A percentile compares a stretch with the other conserved stretches of the same genome.
These are phyloP conservation scores for Apogon talboti DNA, from an alignment of 2,797 vertebrate species.

Conservation along the genomic window DNA sequence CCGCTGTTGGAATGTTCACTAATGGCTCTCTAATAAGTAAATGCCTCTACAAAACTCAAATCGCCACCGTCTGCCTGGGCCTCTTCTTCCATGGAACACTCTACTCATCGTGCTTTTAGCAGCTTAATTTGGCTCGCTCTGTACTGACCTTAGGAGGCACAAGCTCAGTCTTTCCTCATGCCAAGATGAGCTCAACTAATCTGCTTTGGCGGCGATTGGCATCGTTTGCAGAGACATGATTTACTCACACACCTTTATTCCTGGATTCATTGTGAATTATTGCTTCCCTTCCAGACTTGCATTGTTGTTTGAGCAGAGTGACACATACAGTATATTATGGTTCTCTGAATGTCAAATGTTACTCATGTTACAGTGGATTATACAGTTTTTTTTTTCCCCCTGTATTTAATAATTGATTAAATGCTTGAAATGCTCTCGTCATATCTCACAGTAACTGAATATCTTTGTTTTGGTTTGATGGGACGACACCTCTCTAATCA, in stretches of 20 bases:
- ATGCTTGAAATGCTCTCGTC: background rate
- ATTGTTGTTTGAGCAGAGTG: background rate
- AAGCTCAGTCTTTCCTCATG: constrained; percentile 8
- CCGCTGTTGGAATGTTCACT: background rate
- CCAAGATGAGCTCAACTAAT: constrained; percentile 35
- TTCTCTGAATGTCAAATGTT: background rate
- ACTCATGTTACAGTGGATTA: too few relatives aligned
- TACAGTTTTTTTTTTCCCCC: too few relatives aligned
- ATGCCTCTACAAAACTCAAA: background rate
- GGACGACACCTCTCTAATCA: constrained; percentile 3
- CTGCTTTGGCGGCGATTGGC: constrained; percentile 20
- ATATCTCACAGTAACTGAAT: too few relatives aligned
- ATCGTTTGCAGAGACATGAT: background rate
- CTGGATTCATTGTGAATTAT: background rate
- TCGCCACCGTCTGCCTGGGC: background rate
- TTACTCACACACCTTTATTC: constrained; percentile 4
- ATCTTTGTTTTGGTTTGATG: too few relatives aligned
- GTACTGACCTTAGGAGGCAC: constrained; percentile 17
- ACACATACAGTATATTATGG: background rate
- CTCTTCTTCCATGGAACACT: background rate
- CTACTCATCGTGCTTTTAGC: constrained; percentile 22
- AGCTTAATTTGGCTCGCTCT: constrained; percentile 19
- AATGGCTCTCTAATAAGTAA: constrained; percentile 1
- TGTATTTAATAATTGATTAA: background rate
- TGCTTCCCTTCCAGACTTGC: background rate